Conservation (phyloP, 2,888 invertebrate genomes). For the Calameuta filiformis region DNA sequence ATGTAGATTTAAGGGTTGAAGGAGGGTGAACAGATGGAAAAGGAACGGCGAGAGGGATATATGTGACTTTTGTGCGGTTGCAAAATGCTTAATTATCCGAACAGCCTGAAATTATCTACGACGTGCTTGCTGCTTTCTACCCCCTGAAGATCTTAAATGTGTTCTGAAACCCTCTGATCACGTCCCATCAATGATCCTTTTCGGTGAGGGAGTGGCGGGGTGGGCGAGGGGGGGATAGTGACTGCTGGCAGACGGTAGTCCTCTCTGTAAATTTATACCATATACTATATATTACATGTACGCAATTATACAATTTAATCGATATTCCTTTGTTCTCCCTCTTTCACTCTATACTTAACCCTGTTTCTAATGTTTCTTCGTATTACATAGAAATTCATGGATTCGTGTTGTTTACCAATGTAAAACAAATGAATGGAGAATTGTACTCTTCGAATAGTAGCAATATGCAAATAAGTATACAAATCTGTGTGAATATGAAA, state of each 20-base stretch:
- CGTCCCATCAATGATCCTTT: neutral
- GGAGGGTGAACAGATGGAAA: slow-evolving; percentile 5
- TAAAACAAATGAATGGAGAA: no score
- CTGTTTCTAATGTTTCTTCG: neutral
- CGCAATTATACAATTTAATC: neutral
- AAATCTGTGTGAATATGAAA: no score
- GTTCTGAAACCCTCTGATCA: neutral
- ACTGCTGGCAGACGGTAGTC: neutral
- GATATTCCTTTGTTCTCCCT: neutral
- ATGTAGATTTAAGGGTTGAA: neutral
- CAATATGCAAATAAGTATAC: neutral
- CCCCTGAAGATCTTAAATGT: neutral
- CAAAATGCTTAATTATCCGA: slow-evolving; percentile 27
- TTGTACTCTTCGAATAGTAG: neutral
- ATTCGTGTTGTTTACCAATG: neutral
- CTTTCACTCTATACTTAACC: neutral
- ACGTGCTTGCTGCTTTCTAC: neutral
- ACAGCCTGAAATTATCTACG: slow-evolving; percentile 13
- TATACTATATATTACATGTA: neutral
- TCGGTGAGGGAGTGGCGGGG: neutral
- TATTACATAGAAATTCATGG: neutral
- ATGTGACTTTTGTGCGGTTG: slow-evolving; percentile 7
- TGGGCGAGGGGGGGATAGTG: neutral
- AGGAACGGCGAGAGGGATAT: neutral
- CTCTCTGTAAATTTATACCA: no score